Evolutionary conservation across 2,797 vertebrate species (phyloP).

Genomic region (Chelon auratus): DNA sequence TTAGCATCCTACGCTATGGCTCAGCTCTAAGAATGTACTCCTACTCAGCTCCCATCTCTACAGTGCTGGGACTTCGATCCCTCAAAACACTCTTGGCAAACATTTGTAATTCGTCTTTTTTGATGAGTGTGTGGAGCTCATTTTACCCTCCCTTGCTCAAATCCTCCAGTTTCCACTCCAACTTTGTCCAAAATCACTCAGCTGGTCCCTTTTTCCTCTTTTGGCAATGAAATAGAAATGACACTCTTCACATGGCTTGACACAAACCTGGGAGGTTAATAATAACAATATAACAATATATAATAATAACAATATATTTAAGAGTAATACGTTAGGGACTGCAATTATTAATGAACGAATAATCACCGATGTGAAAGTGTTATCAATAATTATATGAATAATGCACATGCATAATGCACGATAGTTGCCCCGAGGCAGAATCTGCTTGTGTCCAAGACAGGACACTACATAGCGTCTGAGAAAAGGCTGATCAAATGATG

Average conservation of each 20-base stretch:
- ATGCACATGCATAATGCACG: constrained; percentile 92
- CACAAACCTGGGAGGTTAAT: no score
- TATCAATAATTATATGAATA: constrained; percentile 96
- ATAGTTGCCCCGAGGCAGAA: constrained; percentile 88
- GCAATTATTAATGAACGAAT: constrained; percentile 92
- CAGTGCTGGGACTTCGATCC: constrained; percentile 49
- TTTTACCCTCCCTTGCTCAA: constrained; percentile 15
- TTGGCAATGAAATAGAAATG: constrained; percentile 55
- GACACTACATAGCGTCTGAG: constrained; percentile 85
- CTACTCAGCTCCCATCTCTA: constrained; percentile 53
- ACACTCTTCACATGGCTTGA: constrained; percentile 78
- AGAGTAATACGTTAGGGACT: constrained; percentile 86
- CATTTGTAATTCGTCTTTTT: constrained; percentile 36
- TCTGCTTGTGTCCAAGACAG: constrained; percentile 87
- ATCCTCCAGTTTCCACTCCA: constrained; percentile 24
- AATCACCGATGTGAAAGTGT: constrained; percentile 91
- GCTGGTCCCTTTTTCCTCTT: constrained; percentile 13
- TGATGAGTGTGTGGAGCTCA: constrained; percentile 27
- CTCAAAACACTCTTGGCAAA: constrained; percentile 55
- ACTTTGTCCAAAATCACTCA: constrained; percentile 19
- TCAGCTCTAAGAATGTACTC: constrained; percentile 50
- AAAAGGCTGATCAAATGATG: constrained; percentile 88
- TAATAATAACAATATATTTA: constrained; percentile 91
- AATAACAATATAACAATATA: constrained; percentile 90
- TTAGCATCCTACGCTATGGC: constrained; percentile 60